Conservation (phyloP, 2,888 invertebrate species). For the Crioceris asparagi region DNA sequence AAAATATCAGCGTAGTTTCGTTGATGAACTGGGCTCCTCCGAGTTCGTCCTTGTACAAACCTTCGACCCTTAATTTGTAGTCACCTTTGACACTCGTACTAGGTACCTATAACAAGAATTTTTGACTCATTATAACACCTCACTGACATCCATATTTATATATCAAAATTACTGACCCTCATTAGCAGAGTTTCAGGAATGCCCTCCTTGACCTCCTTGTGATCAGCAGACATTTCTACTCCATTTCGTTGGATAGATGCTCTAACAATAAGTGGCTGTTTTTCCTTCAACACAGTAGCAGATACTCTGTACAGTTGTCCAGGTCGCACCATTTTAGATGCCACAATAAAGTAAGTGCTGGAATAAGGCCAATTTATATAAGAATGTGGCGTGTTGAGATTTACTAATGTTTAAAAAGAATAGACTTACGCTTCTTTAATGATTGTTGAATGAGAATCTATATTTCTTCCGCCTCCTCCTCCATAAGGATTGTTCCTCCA, state of each 20-base stretch:
- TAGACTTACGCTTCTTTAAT: slow-evolving; percentile 33
- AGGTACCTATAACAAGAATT: slow-evolving; percentile 51
- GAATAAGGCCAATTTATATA: no score
- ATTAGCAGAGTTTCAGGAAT: slow-evolving; percentile 85
- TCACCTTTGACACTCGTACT: slow-evolving; percentile 71
- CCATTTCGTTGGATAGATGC: slow-evolving; percentile 85
- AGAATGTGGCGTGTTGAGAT: no score
- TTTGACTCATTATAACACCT: not conserved
- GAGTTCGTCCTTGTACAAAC: slow-evolving; percentile 57
- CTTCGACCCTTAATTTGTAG: slow-evolving; percentile 56
- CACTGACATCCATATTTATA: not conserved
- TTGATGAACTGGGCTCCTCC: slow-evolving; percentile 86
- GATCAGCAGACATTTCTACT: slow-evolving; percentile 77
- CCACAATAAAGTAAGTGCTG: slow-evolving; percentile 87
- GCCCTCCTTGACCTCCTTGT: slow-evolving; percentile 71
- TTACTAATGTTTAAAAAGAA: no score
- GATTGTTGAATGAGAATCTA: slow-evolving; percentile 22
- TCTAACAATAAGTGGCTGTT: slow-evolving; percentile 70
- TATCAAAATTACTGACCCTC: slow-evolving; percentile 47
- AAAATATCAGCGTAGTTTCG: slow-evolving; percentile 75
- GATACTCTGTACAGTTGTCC: slow-evolving; percentile 83
- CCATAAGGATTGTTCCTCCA: slow-evolving; percentile 18
- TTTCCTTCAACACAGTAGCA: slow-evolving; percentile 70
- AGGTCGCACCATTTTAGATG: slow-evolving; percentile 83
- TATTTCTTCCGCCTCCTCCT: slow-evolving; percentile 8